Conservation (phyloP, 1,140 invertebrate genomes). For the Euwallacea fornicatus region DNA sequence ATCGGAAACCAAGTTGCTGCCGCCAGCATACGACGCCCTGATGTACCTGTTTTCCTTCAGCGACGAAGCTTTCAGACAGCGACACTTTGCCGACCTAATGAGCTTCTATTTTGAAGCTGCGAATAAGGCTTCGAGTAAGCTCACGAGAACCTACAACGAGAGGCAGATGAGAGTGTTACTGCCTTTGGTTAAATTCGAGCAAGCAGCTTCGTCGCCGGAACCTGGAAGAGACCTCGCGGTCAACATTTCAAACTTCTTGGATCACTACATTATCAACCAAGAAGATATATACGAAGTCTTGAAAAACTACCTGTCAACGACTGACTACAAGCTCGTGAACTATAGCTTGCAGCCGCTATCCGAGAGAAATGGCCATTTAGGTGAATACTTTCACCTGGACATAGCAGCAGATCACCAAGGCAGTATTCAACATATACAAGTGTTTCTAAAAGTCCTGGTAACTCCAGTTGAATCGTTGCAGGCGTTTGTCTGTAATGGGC, state of each 20-base stretch:
- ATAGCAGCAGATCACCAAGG: constrained; percentile 4
- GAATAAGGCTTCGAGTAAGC: not conserved
- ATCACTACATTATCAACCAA: constrained; percentile 16
- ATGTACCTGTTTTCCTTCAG: constrained; percentile 21
- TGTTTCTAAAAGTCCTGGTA: constrained; percentile 24
- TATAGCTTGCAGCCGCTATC: constrained; percentile 15
- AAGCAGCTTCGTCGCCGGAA: not conserved
- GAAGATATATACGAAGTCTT: constrained; percentile 28
- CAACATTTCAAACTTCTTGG: constrained; percentile 5
- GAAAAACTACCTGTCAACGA: constrained; percentile 9
- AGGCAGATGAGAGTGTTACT: constrained; percentile 7
- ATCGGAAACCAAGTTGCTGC: not conserved
- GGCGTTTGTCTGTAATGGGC: constrained; percentile 1
- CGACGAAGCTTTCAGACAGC: constrained; percentile 19
- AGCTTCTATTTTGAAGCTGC: constrained; percentile 10
- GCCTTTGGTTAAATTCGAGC: constrained; percentile 9
- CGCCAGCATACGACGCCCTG: constrained; percentile 19
- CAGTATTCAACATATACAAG: not conserved
- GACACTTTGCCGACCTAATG: constrained; percentile 13
- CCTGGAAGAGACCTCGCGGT: not conserved
- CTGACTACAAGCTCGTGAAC: constrained; percentile 1
- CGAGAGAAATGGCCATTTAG: constrained; percentile 29
- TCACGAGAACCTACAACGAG: constrained; percentile 7
- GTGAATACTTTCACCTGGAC: constrained; percentile 21
- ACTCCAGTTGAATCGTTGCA: not conserved